Evolutionary conservation across 2,113 vertebrate species (phyloP).

Genomic region (Miniopterus natalensis): DNA sequence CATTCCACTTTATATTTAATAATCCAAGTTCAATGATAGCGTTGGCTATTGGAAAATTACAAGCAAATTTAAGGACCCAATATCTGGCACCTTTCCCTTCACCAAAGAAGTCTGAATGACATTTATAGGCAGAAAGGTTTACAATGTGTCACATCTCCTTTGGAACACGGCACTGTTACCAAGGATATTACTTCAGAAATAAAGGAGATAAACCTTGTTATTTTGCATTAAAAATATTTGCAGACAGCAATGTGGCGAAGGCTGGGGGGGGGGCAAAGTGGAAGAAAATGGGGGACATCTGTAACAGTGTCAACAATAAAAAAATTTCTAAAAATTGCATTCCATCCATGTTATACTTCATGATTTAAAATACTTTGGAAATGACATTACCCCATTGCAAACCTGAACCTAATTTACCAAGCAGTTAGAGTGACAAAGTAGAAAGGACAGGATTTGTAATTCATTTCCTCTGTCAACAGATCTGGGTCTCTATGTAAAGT

Average conservation of each 20-base stretch:
- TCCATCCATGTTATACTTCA: background rate
- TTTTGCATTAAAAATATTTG: background rate
- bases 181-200: background rate
- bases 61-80: background rate
- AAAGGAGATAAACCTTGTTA: background rate
- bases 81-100: slow-evolving; percentile 9
- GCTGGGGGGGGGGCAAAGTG: background rate
- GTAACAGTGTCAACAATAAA: background rate
- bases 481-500: slow-evolving; percentile 60
- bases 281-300: background rate
- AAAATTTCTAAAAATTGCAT: background rate
- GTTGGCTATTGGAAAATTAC: slow-evolving; percentile 42
- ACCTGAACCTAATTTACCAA: slow-evolving; percentile 56
- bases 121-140: slow-evolving; percentile 47
- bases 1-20: slow-evolving; percentile 10
- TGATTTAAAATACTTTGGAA: slow-evolving; percentile 22
- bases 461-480: slow-evolving; percentile 67
- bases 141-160: slow-evolving; percentile 1
- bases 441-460: slow-evolving; percentile 56
- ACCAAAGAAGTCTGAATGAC: background rate
- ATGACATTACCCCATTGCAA: background rate
- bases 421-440: slow-evolving; percentile 68
- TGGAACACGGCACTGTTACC: background rate
- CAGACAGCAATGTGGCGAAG: background rate
- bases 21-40: background rate